Percentiles rank a stretch among this genome's conserved stretches.
These are phyloP conservation scores for Paragorgia papillata DNA, from an alignment of 92 coral and sea anemone species.

Conservation along the genomic window DNA sequence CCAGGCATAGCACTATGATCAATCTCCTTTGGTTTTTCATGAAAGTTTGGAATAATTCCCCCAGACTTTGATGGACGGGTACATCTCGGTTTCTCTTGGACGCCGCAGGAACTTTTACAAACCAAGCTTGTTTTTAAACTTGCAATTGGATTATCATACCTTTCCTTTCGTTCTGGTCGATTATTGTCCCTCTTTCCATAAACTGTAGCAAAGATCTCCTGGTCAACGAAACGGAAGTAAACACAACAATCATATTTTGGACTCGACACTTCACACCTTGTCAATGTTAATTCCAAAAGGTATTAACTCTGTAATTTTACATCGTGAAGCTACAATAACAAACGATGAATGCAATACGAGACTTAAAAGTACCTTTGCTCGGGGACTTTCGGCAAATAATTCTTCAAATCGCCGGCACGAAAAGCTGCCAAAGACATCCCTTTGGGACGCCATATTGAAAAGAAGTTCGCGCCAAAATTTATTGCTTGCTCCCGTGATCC, in stretches of 20 bases:
- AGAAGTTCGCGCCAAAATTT: not conserved
- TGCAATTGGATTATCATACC: not conserved
- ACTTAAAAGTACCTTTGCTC: conserved; percentile 68
- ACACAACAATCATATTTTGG: too few relatives aligned
- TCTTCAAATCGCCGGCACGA: conserved; percentile 55
- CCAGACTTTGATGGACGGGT: not conserved
- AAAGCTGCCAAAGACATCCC: not conserved
- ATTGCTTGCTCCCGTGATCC: not conserved
- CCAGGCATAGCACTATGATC: not conserved
- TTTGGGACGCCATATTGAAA: conserved; percentile 35
- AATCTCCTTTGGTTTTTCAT: not conserved
- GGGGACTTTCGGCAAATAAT: conserved; percentile 74
- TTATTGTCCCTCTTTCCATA: not conserved
- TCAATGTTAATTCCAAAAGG: too few relatives aligned
- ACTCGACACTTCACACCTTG: too few relatives aligned
- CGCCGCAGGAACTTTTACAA: not conserved
- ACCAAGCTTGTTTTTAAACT: not conserved
- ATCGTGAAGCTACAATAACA: not conserved
- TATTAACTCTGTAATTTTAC: not conserved
- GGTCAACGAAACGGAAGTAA: not conserved
- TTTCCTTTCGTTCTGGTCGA: not conserved
- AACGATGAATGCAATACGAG: not conserved
- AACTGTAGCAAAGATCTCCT: conserved; percentile 7
- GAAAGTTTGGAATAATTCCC: not conserved
- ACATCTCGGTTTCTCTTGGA: too few relatives aligned